Conservation (phyloP, 2,113 vertebrate genomes). For the Eulacestoma nigropectus region DNA sequence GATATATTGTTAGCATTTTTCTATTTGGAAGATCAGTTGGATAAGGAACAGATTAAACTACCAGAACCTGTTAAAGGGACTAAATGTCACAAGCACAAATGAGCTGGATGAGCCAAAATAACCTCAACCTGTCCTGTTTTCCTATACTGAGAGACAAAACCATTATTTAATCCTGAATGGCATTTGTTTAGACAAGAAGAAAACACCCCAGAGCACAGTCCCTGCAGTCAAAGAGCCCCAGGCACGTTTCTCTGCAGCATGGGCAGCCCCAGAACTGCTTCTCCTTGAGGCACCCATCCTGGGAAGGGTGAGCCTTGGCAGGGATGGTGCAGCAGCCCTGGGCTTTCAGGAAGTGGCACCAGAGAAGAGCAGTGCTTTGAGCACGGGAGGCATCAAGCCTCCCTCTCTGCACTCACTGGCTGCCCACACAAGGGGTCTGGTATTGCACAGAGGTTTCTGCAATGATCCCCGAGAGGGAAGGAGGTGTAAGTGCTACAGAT, state of each 20-base stretch:
- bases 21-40: slow-evolving; percentile 31
- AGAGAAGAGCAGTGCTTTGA: neutral
- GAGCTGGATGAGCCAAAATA: neutral
- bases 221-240: rapidly evolving
- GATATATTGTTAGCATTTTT: slow-evolving; percentile 54
- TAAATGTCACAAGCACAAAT: neutral
- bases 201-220: neutral
- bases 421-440: neutral
- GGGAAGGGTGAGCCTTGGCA: neutral
- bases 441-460: neutral
- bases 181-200: neutral
- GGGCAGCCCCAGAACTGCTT: neutral
- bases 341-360: rapidly evolving
- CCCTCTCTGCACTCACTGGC: neutral
- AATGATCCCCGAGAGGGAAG: neutral
- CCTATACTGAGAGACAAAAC: neutral
- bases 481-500: rapidly evolving
- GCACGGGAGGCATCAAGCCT: rapidly evolving
- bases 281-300: rapidly evolving
- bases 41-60: slow-evolving; percentile 54
- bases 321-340: neutral
- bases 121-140: neutral
- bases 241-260: rapidly evolving
- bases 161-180: neutral
- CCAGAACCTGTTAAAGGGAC: neutral